These are phyloP conservation scores for Liposcelis brunnea DNA, from an alignment of 2,888 invertebrate genomes.

Conservation along the genomic window DNA sequence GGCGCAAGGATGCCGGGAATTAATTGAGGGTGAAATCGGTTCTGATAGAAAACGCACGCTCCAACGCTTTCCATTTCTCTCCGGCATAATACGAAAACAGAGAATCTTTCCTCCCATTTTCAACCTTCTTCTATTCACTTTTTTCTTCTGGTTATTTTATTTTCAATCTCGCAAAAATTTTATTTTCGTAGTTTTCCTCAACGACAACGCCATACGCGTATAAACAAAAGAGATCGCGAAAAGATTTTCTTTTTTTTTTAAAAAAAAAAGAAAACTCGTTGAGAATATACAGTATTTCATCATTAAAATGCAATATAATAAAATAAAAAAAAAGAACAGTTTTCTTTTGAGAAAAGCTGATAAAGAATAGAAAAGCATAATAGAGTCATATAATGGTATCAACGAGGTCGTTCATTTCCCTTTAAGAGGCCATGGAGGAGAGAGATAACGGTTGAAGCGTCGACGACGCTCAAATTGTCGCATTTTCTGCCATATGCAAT, in stretches of 20 bases:
- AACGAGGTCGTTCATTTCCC: conserved; percentile 15
- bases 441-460: not conserved
- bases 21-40: conserved; percentile 16
- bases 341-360: conserved; percentile 3
- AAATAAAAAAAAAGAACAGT: conserved; percentile 5
- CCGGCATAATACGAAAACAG: conserved; percentile 9
- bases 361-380: conserved; percentile 7
- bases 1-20: conserved; percentile 11
- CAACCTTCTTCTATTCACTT: not conserved
- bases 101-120: conserved; percentile 4
- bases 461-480: not conserved
- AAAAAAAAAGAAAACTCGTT: too few species aligned
- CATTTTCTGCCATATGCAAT: not conserved
- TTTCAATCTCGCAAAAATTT: not conserved
- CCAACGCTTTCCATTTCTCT: conserved; percentile 5
- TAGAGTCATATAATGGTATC: conserved; percentile 11
- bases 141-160: not conserved
- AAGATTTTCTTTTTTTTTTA: too few species aligned
- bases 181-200: too few species aligned
- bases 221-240: too few species aligned
- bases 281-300: conserved; percentile 6
- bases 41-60: conserved; percentile 8
- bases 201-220: too few species aligned
- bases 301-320: conserved; percentile 10
- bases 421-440: not conserved